Evolutionary conservation across 1,140 invertebrate genomes (phyloP).

Genomic region (Drosophila sulfurigaster): DNA sequence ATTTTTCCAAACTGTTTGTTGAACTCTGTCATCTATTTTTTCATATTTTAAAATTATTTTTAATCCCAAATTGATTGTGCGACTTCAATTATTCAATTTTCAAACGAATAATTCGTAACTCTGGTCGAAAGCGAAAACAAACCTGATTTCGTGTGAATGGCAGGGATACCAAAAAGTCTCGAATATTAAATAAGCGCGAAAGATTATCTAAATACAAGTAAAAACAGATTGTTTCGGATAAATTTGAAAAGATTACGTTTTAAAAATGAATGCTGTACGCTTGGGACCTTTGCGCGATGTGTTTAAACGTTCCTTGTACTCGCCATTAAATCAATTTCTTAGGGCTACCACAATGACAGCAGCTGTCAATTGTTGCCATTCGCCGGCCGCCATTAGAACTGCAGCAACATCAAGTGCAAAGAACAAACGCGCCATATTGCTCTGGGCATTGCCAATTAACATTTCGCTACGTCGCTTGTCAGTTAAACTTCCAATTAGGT

Average conservation of each 20-base stretch:
- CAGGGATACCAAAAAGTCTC: conserved; percentile 17
- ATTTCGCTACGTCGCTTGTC: conserved; percentile 23
- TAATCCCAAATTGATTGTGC: no score
- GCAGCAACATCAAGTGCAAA: conserved; percentile 17
- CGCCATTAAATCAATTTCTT: conserved; percentile 3
- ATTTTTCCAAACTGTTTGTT: no score
- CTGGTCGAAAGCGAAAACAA: conserved; percentile 32
- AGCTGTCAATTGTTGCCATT: conserved; percentile 31
- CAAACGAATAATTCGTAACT: no score
- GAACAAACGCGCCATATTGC: conserved; percentile 10
- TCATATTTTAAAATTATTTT: no score
- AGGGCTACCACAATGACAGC: conserved; percentile 33
- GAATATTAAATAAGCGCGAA: neutral
- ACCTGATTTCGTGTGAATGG: conserved; percentile 42
- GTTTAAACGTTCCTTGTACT: neutral
- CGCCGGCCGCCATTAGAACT: conserved; percentile 7
- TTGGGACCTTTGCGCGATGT: neutral
- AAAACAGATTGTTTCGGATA: neutral
- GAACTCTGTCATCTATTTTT: no score
- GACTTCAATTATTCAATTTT: no score
- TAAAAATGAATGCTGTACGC: conserved; percentile 24
- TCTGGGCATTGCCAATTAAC: conserved; percentile 25
- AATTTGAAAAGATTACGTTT: neutral
- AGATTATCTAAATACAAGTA: neutral
- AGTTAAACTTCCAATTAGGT: neutral